Evolutionary conservation across 35 echinoderm and acorn worm genomes (phyloP).

Genomic region (Amphiura filiformis): DNA sequence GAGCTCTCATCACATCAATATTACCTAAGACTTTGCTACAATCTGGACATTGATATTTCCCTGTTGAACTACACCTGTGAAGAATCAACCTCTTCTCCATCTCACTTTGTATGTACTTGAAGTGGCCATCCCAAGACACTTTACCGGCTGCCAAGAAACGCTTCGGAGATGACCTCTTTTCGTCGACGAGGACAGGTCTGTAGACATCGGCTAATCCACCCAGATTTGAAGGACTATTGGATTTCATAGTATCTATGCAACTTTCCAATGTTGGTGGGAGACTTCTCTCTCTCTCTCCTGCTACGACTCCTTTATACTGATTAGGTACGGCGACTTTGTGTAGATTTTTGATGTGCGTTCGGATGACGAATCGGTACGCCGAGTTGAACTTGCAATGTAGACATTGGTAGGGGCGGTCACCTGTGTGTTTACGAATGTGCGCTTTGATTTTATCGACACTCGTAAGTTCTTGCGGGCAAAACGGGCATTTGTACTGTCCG

Average conservation of each 20-base stretch:
- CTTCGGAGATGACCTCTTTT: not conserved
- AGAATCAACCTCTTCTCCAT: not conserved
- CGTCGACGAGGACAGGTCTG: not conserved
- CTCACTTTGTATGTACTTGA: not conserved
- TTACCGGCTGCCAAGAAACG: not conserved
- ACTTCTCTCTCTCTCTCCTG: not conserved
- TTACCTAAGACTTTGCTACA: not conserved
- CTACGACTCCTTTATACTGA: not conserved
- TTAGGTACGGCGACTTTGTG: not conserved
- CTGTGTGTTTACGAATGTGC: not conserved
- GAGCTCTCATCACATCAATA: not conserved
- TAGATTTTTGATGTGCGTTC: not conserved
- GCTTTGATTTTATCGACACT: slow-evolving; percentile 4
- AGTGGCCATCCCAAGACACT: not conserved
- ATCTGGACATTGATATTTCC: not conserved
- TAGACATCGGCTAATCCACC: too few species aligned
- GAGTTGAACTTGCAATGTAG: not conserved
- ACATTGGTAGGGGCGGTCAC: not conserved
- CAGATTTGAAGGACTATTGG: too few species aligned
- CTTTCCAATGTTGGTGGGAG: too few species aligned
- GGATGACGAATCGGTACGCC: not conserved
- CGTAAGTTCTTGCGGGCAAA: not conserved
- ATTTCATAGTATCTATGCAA: too few species aligned
- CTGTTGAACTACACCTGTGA: not conserved
- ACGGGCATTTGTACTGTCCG: not conserved